Conservation (phyloP, 2,888 invertebrate genomes). For the Opisthograptis luteolata region DNA sequence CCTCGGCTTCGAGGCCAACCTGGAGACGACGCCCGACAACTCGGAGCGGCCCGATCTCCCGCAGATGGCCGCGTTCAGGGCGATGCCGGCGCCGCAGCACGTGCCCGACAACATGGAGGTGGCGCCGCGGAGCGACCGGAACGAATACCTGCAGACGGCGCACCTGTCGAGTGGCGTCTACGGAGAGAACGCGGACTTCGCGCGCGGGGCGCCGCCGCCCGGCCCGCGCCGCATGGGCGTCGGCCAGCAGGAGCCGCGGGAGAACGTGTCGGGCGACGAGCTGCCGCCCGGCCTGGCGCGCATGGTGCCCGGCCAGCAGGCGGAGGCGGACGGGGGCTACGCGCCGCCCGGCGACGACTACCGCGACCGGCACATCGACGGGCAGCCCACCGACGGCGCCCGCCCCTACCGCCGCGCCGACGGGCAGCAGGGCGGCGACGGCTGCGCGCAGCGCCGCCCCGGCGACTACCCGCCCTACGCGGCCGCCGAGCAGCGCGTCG, state of each 20-base stretch:
- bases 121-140: conserved; percentile 88
- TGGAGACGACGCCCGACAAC: conserved; percentile 88
- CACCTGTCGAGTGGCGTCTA: conserved; percentile 86
- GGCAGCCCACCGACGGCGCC: conserved; percentile 63
- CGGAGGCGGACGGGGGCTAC: conserved; percentile 65
- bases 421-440: conserved; percentile 62
- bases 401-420: conserved; percentile 69
- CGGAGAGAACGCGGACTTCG: conserved; percentile 73
- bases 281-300: conserved; percentile 81
- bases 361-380: conserved; percentile 75
- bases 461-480: conserved; percentile 70
- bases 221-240: conserved; percentile 87
- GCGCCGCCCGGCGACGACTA: conserved; percentile 67
- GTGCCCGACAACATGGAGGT: conserved; percentile 85
- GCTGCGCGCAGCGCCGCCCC: conserved; percentile 72
- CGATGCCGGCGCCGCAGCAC: conserved; percentile 54
- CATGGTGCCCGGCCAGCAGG: conserved; percentile 82
- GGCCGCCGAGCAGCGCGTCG: conserved; percentile 76
- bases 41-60: conserved; percentile 86
- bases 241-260: conserved; percentile 85
- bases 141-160: conserved; percentile 91
- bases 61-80: conserved; percentile 53
- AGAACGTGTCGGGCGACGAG: conserved; percentile 69
- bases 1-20: conserved; percentile 82
- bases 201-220: conserved; percentile 83